Evolutionary conservation across 2,888 invertebrate species (phyloP).

Genomic region (Clostera curtula): DNA sequence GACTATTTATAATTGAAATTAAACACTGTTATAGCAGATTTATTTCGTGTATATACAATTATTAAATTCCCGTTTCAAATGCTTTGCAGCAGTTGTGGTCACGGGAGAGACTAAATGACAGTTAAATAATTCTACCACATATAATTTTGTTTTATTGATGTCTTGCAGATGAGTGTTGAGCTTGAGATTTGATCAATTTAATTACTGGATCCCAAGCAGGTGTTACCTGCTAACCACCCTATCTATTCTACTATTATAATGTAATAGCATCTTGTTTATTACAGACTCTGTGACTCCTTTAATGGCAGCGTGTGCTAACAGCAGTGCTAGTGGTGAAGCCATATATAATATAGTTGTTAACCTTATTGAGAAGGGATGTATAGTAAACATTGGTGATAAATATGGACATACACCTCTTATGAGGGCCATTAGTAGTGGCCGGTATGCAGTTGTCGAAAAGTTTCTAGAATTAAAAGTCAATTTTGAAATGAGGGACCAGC

Average conservation of each 20-base stretch:
- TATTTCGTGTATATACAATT: no score
- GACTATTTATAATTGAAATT: no score
- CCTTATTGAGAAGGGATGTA: conserved; percentile 68
- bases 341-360: conserved; percentile 60
- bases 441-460: conserved; percentile 64
- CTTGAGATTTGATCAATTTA: no score
- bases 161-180: no score
- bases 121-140: no score
- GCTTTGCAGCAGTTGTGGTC: no score
- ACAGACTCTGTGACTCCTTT: conserved; percentile 77
- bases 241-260: neutral
- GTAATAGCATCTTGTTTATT: conserved; percentile 13
- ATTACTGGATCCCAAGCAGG: no score
- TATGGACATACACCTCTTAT: conserved; percentile 78
- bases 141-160: no score
- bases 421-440: conserved; percentile 75
- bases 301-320: conserved; percentile 78
- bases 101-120: no score
- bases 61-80: no score
- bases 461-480: conserved; percentile 69
- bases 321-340: conserved; percentile 53
- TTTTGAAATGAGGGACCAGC: conserved; percentile 74
- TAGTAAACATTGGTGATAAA: conserved; percentile 72
- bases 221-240: no score
- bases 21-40: no score